Base-by-base conservation (phyloP, 2,888 invertebrate genomes). In the Ennomos erosarius region DNA sequence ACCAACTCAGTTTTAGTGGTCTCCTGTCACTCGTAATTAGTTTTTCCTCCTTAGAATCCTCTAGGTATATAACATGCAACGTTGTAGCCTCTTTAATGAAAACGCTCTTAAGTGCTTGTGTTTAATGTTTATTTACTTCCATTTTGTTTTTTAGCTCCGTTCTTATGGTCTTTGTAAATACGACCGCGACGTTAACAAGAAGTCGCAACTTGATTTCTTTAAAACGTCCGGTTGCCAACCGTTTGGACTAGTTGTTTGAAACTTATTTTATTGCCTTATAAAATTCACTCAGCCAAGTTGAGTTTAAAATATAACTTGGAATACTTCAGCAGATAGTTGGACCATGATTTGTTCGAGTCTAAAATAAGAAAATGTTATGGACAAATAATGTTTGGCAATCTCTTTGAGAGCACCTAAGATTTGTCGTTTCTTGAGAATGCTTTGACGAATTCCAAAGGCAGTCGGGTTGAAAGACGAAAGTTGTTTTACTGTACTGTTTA, bases 101-200 rank as follows among this genome's bases (percentile, higher is more conserved):
- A 89, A 88, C 80, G 82, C 84, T 86, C 81, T 82, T 82, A 86
- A 90, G 87, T 85, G 82, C 82, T 82, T 65, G 81, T 83, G 84
- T 85, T 90, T 87, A 87, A 86, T 84, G 85, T 88, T 87, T 88
- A 89, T 85, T 87, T 83, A 85, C 84, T 85, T 86, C 81, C 82
- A 85, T 80, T 88, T 84, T 78, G 77, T 87, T 87, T 88, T 84
- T 88, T 81, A 50, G 83, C 76, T 76, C 69, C 71, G 77, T 74
- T 76, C 77, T 82, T 80, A 81, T 75, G 74, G 73, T 76, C 74
- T 74, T 78, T 77, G 71, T 77, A 74, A 78, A 74, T 78, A 73
- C 73, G 60, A 75, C 68, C 63, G 67, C 71, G 59, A 74, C 71
- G 69, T 72, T 70, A 74, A 71, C 75, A 71, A 47, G 16, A 75